Percentiles rank a stretch among this genome's conserved stretches.
phyloP scores from a whole-genome alignment of 2,797 vertebrate species.

The Protonibea diacanthus region DNA sequence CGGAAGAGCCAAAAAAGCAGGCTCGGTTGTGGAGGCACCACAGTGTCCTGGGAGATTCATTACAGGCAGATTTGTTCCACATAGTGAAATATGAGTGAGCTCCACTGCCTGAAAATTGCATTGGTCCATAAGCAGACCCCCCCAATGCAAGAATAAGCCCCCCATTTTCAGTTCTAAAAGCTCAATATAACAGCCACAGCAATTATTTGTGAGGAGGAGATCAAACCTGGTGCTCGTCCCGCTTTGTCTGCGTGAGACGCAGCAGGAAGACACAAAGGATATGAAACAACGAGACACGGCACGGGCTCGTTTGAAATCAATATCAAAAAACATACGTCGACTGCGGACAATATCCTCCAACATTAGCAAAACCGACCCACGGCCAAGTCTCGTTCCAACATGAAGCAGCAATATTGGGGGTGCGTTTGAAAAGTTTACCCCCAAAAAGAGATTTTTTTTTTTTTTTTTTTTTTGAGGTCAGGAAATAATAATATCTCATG shows the following conservation, averaged over 20 bases:
- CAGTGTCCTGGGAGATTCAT: conserved; percentile 77
- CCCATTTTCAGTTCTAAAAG: conserved; percentile 44
- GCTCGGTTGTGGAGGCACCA: conserved; percentile 67
- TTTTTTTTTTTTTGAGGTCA: conserved; percentile 3
- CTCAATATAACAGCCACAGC: conserved; percentile 55
- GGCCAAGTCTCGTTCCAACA: no score
- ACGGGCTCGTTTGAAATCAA: conserved; percentile 40
- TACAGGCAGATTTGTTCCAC: conserved; percentile 79
- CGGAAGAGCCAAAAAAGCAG: conserved; percentile 56
- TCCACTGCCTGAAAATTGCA: conserved; percentile 72
- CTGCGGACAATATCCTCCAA: conserved; percentile 4
- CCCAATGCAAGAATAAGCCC: conserved; percentile 60
- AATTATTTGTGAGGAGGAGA: conserved; percentile 66
- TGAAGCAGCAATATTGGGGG: neutral
- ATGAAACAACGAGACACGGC: conserved; percentile 21
- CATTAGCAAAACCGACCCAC: neutral
- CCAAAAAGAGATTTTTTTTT: conserved; percentile 12
- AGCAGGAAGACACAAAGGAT: conserved; percentile 39
- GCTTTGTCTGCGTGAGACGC: conserved; percentile 50
- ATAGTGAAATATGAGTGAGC: conserved; percentile 80
- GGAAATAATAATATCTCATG: conserved; percentile 12
- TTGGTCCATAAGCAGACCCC: conserved; percentile 66
- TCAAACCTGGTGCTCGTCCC: conserved; percentile 64
- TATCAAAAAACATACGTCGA: conserved; percentile 40
- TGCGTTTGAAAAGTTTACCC: conserved; percentile 1